phyloP scores from a whole-genome alignment of 1,140 invertebrate genomes.

The Cyphomyrmex costatus region DNA sequence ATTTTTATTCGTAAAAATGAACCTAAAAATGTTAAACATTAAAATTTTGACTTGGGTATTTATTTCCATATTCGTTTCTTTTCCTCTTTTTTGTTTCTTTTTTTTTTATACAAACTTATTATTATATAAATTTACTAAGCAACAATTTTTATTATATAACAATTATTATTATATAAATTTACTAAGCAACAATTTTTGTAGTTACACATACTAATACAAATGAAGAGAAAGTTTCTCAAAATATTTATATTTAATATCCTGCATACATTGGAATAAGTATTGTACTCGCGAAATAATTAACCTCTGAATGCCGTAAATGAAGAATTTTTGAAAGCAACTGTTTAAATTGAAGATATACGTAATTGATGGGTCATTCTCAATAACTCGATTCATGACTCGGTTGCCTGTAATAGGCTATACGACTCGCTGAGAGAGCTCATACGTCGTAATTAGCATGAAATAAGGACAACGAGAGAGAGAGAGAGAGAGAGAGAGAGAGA shows the following conservation, averaged over 20 bases:
- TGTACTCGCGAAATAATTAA: background rate
- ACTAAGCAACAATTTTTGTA: too few species aligned
- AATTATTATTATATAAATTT: too few species aligned
- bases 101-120: background rate
- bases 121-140: background rate
- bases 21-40: background rate
- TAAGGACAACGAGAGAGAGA: conserved; percentile 10
- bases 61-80: background rate
- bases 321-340: background rate
- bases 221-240: background rate
- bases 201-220: background rate
- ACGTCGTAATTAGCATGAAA: conserved; percentile 59
- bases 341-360: conserved; percentile 41
- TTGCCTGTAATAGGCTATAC: background rate
- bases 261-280: background rate
- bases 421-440: background rate
- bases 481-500: background rate
- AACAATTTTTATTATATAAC: background rate
- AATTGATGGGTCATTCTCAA: conserved; percentile 28
- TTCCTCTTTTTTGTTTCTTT: background rate
- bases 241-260: background rate
- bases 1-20: too few species aligned
- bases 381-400: conserved; percentile 5
- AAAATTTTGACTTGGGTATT: background rate
- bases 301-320: background rate